phyloP scores from a whole-genome alignment of 2,797 vertebrate genomes.

The Galagoides demidoff region DNA sequence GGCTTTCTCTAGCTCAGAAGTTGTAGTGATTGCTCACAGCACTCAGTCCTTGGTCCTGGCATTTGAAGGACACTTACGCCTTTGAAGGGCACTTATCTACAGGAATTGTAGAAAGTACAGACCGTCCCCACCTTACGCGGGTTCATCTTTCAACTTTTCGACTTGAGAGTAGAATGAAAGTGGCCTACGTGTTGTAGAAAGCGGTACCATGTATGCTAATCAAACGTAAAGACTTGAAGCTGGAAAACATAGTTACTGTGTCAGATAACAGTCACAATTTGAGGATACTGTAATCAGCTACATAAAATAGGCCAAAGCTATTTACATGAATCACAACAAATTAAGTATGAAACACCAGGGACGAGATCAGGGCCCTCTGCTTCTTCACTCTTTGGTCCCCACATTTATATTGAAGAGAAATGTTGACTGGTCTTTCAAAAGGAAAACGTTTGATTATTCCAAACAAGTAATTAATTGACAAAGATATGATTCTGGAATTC shows the following conservation, averaged over 20 bases:
- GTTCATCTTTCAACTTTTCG: background rate
- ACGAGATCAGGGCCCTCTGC: background rate
- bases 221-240: background rate
- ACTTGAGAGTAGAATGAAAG: background rate
- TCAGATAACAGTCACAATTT: background rate
- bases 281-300: background rate
- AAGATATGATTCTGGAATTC: background rate
- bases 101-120: background rate
- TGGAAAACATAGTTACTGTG: background rate
- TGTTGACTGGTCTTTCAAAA: background rate
- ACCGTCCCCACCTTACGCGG: background rate
- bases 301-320: background rate
- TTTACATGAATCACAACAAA: background rate
- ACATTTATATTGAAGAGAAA: conserved; percentile 26
- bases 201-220: background rate
- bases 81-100: background rate
- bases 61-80: background rate
- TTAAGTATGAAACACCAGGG: background rate
- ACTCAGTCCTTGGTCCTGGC: background rate
- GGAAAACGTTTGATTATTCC: background rate
- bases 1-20: background rate
- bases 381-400: background rate
- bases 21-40: background rate
- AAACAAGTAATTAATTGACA: background rate
- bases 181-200: background rate